Base-by-base conservation (phyloP, 2,888 invertebrate genomes). In the Cheilosia soror region DNA sequence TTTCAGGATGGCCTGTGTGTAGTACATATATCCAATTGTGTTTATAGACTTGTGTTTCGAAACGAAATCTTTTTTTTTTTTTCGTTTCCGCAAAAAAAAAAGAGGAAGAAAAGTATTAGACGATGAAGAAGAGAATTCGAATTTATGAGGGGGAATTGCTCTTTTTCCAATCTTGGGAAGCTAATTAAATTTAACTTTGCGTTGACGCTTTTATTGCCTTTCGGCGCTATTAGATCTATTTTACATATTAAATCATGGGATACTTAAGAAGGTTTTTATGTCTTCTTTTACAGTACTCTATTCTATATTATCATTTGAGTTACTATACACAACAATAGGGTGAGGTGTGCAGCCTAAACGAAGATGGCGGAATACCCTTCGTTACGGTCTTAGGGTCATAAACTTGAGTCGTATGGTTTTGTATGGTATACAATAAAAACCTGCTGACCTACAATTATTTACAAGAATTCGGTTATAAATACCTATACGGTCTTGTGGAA, bases 391-490 rank as follows among this genome's bases (percentile, higher is more conserved):
- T 82, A 82, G 78, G 60, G 72, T 79, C 83, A 51, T 83, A 83
- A 83, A 83, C 55, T 73, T 63, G 15, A 66, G 78, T 20, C 20
- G 20, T 20, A 20, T 20, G 20, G 20, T 20, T 20, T 68, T 73
- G 72, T 60, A 55, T 9, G 25, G 25, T 27, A 25, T 4, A 44
- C n/a, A 55, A 55, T 31, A 31, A 55, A 68, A 83, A 62, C 13
- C 37, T 37, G 62, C 66, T 79, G 79, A 83, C 73, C 63, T 83
- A 79, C 63, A 73, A 83, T 40, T 79, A 83, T 79, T 78, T 78
- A 69, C 68, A 57, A 49, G 25, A 13, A 29, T 73, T 73, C 68
- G 15, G 60, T 60, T 75, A 75, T 49, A 37, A 29, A 11, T 53
- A 27, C 44, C 44, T 55, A 65, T 25, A 20, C 5, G 29, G 20